Base-by-base conservation (phyloP, 2,797 vertebrate genomes). In the Diglossa cyanea region DNA sequence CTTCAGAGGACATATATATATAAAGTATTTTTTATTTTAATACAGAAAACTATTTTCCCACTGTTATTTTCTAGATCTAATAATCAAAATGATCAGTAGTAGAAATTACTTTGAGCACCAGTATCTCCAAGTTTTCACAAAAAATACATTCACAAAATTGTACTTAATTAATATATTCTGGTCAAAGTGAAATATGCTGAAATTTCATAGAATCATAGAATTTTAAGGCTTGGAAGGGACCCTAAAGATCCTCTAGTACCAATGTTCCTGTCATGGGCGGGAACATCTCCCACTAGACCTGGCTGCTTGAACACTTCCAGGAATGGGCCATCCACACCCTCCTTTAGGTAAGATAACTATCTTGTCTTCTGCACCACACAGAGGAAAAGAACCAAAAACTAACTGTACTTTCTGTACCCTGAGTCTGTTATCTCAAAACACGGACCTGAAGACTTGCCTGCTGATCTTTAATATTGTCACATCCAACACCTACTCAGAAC, bases 11-110 rank as follows among this genome's bases (percentile, higher is more conserved):
- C 4, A 17, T 16, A 31, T 39, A 35, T 35, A 12, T 45, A 5
- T 8, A 39, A 65, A 62, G 13, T 4, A 18, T 26, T 4, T 60
- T 30, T 7, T 40, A 19, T 50, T 7, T 33, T 6, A 35, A 44
- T 15, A 20, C 3, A 60, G 3, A 47, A 62, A 55, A 25, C 18
- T 74, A 0, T 75, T 78, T 81, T 10, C 16, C 2, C 1, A 3
- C 2, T 50, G 0, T 24, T 68, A 51, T 39, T 68, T 82, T 78
- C 21, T 85, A 50, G 4, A 15, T 16, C 30, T 83, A 61, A 58
- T 66, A 0, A 26, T 21, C 35, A 6, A 20, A 71, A 33, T 30
- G 2, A 47, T n/a, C 16, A 16, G 2, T 53, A 39, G 4, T 39
- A 42, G 28, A 31, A 2, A 35, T 60, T 71, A 39, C 2, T 71